These are phyloP conservation scores for Polypterus bichir DNA, from an alignment of 2,113 vertebrate species.

Conservation along the genomic window DNA sequence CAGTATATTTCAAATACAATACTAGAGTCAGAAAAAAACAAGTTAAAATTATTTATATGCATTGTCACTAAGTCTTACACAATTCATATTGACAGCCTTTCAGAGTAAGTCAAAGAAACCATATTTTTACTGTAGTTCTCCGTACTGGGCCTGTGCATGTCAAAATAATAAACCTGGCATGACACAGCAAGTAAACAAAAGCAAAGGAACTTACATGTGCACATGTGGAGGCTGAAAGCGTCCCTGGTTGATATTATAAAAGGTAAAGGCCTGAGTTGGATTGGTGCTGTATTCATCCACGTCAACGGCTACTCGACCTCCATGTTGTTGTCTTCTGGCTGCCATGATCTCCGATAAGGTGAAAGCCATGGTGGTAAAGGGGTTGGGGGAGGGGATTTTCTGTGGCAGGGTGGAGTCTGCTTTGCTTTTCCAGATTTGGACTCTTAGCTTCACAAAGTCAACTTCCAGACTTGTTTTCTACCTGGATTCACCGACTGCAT, in stretches of 20 bases:
- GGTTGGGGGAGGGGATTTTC: conserved; percentile 12
- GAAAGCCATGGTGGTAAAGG: conserved; percentile 68
- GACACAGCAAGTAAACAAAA: too few species aligned
- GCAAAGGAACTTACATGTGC: conserved; percentile 70
- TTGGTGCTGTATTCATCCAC: conserved; percentile 95
- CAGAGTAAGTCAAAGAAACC: too few species aligned
- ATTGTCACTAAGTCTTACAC: too few species aligned
- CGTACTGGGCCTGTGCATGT: too few species aligned
- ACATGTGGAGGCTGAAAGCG: conserved; percentile 94
- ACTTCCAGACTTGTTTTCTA: conserved; percentile 33
- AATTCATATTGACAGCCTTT: too few species aligned
- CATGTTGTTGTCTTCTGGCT: conserved; percentile 70
- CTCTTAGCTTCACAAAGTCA: conserved; percentile 12
- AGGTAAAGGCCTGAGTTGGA: conserved; percentile 94
- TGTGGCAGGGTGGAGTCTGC: conserved; percentile 21
- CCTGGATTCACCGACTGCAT: conserved; percentile 25
- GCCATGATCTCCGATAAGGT: conserved; percentile 87
- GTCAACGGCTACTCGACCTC: conserved; percentile 63
- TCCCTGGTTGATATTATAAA: conserved; percentile 98
- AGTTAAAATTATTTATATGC: too few species aligned
- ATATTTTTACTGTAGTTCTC: too few species aligned
- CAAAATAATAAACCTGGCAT: too few species aligned
- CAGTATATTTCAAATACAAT: too few species aligned
- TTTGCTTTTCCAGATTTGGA: conserved; percentile 29
- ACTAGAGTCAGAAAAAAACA: too few species aligned